Conservation (phyloP, 2,888 invertebrate species). For the Sinotaia quadrata region DNA sequence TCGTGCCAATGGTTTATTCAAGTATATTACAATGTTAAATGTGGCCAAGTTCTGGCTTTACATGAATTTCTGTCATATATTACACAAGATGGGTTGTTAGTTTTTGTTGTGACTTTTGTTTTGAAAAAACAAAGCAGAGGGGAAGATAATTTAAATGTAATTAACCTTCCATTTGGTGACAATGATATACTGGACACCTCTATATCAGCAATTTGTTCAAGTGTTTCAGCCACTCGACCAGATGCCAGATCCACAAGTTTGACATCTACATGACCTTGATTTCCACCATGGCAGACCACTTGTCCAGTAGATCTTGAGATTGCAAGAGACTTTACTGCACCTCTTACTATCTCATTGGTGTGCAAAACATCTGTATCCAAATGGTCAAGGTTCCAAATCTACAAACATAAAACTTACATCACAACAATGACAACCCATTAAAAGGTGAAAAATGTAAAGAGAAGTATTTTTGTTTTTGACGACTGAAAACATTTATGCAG, state of each 20-base stretch:
- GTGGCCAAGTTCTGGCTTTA: too few relatives aligned
- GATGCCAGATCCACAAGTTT: slow-evolving; percentile 52
- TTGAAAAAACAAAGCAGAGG: too few relatives aligned
- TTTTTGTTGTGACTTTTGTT: too few relatives aligned
- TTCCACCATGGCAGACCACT: slow-evolving; percentile 47
- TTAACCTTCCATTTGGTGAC: slow-evolving; percentile 49
- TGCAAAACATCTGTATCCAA: slow-evolving; percentile 59
- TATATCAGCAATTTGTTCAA: slow-evolving; percentile 52
- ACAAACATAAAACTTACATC: background rate
- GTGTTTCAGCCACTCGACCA: slow-evolving; percentile 47
- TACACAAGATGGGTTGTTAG: too few relatives aligned
- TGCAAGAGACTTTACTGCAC: slow-evolving; percentile 44
- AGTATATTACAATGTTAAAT: too few relatives aligned
- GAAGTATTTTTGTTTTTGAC: too few relatives aligned
- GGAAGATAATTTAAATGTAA: too few relatives aligned
- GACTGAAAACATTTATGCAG: too few relatives aligned
- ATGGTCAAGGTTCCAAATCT: slow-evolving; percentile 64
- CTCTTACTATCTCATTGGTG: slow-evolving; percentile 52
- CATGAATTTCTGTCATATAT: too few relatives aligned
- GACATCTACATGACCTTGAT: slow-evolving; percentile 53
- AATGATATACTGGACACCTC: slow-evolving; percentile 46
- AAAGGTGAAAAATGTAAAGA: too few relatives aligned
- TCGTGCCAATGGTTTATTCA: too few relatives aligned
- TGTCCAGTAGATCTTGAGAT: slow-evolving; percentile 41
- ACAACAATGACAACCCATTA: too few relatives aligned